Percentiles rank a stretch among this genome's conserved stretches.
phyloP scores from a whole-genome alignment of 2,113 vertebrate species.

The Bucco capensis region DNA sequence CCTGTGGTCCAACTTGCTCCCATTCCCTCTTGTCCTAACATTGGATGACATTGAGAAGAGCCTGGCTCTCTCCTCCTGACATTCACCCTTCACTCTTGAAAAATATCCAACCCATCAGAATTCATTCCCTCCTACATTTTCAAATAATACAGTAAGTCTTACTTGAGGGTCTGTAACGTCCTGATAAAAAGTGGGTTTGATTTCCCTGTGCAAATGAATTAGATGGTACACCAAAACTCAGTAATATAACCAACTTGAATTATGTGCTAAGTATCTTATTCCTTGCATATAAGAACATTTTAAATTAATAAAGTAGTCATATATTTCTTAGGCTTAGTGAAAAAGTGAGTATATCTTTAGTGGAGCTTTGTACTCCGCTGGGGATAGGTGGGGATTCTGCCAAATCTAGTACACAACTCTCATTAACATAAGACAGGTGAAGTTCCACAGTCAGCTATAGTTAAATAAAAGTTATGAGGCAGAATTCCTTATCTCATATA shows the following conservation, averaged over 20 bases:
- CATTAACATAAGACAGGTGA: background rate
- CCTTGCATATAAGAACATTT: background rate
- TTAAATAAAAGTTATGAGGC: background rate
- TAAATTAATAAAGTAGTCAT: background rate
- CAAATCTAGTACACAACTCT: background rate
- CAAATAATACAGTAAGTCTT: background rate
- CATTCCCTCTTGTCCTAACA: too few relatives aligned
- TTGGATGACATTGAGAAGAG: too few relatives aligned
- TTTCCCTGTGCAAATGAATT: background rate
- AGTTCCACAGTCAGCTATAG: background rate
- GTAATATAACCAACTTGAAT: background rate
- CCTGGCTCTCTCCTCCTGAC: too few relatives aligned
- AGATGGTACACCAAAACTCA: constrained; percentile 32
- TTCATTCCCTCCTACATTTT: background rate
- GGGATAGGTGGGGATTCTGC: background rate
- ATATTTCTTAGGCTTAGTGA: background rate
- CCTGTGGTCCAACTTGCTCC: too few relatives aligned
- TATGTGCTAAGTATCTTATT: constrained; percentile 11
- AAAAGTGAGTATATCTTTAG: background rate
- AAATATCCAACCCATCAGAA: constrained; percentile 18
- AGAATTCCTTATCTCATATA: background rate
- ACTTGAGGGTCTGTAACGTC: background rate
- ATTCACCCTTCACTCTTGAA: constrained; percentile 49
- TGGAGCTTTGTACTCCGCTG: background rate
- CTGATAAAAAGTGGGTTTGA: background rate